Evolutionary conservation across 1,140 invertebrate species (phyloP).

Genomic region (Drosophila cardini): DNA sequence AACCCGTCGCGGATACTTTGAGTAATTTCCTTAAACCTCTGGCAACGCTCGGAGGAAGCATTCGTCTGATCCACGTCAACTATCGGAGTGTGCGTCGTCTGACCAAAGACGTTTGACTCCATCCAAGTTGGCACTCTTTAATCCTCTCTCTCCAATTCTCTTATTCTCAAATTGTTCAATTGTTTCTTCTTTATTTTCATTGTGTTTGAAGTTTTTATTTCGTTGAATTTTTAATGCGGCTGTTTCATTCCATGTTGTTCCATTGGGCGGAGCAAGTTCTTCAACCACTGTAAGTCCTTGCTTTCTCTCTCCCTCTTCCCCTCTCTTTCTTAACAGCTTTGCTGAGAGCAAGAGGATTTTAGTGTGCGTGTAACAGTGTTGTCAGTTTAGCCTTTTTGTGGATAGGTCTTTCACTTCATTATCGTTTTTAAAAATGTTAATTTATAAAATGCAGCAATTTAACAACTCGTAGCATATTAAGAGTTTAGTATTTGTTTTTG

Average conservation of each 20-base stretch:
- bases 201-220: slow-evolving; percentile 14
- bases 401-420: no score
- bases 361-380: slow-evolving; percentile 5
- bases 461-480: no score
- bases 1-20: slow-evolving; percentile 86
- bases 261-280: slow-evolving; percentile 54
- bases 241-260: slow-evolving; percentile 36
- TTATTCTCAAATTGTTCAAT: slow-evolving; percentile 31
- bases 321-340: slow-evolving; percentile 17
- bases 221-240: background rate
- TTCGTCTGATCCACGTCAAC: slow-evolving; percentile 69
- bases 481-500: no score
- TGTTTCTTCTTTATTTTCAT: slow-evolving; percentile 14
- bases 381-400: no score
- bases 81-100: slow-evolving; percentile 49
- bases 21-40: slow-evolving; percentile 71
- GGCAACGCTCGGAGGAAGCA: slow-evolving; percentile 57
- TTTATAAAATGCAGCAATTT: no score
- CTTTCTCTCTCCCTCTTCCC: slow-evolving; percentile 1
- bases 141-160: background rate
- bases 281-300: slow-evolving; percentile 43
- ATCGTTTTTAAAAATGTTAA: no score
- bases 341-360: slow-evolving; percentile 23
- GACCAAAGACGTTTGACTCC: slow-evolving; percentile 56
- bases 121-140: background rate